Conservation (phyloP, 2,113 vertebrate genomes). For the Pseudois nayaur region DNA sequence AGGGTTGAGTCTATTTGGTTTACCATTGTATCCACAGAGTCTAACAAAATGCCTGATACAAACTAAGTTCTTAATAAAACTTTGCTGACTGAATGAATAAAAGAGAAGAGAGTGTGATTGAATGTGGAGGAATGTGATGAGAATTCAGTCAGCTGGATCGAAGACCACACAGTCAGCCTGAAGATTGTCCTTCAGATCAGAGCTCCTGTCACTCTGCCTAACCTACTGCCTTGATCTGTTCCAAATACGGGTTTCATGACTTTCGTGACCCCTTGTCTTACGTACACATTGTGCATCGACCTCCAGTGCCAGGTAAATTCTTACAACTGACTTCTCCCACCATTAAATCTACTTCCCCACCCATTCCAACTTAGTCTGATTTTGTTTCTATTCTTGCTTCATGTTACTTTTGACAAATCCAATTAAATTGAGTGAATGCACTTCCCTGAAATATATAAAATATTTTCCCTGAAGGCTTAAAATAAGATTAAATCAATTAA, state of each 20-base stretch:
- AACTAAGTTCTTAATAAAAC: background rate
- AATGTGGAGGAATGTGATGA: background rate
- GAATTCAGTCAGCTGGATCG: background rate
- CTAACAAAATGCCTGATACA: background rate
- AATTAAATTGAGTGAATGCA: background rate
- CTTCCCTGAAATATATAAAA: background rate
- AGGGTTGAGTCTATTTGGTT: background rate
- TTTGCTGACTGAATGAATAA: background rate
- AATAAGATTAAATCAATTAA: background rate
- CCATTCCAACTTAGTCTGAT: background rate
- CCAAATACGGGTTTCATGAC: background rate
- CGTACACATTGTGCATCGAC: background rate
- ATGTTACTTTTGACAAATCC: background rate
- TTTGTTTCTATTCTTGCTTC: background rate
- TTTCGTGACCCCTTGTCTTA: background rate
- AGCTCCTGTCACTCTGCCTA: background rate
- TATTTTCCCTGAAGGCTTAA: background rate
- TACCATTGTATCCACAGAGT: background rate
- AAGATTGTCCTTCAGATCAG: background rate
- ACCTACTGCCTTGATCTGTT: background rate
- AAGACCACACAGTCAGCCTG: background rate
- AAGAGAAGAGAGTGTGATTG: background rate
- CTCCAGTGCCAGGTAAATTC: background rate
- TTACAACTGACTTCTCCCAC: background rate
- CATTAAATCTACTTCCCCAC: background rate